These are phyloP conservation scores for Clavelina lepadiformis DNA, from an alignment of 23 tunicate genomes.

Conservation along the genomic window DNA sequence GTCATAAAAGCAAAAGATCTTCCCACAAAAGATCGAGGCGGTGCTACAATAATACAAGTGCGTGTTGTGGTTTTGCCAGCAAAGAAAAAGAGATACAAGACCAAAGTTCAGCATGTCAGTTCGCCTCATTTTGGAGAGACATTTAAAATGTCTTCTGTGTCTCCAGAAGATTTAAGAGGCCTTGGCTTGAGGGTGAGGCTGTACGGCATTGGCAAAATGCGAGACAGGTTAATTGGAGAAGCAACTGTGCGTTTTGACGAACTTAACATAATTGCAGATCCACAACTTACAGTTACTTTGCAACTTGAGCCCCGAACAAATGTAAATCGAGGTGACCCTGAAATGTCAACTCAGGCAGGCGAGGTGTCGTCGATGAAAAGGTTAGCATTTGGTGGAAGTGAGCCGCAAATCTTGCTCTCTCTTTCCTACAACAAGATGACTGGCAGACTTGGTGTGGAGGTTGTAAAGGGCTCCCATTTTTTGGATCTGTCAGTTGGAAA, in stretches of 20 bases:
- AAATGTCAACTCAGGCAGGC: no score
- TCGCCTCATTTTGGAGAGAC: slow-evolving; percentile 87
- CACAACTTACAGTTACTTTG: slow-evolving; percentile 78
- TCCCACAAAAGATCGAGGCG: slow-evolving; percentile 98
- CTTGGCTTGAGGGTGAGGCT: slow-evolving; percentile 76
- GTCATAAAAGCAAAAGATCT: slow-evolving; percentile 84
- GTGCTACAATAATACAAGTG: slow-evolving; percentile 96
- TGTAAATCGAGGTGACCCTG: slow-evolving; percentile 69
- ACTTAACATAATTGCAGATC: slow-evolving; percentile 75
- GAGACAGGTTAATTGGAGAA: slow-evolving; percentile 96
- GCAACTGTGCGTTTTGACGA: slow-evolving; percentile 89
- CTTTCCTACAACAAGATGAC: slow-evolving; percentile 84
- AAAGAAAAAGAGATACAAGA: slow-evolving; percentile 87
- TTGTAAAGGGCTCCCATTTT: slow-evolving; percentile 94
- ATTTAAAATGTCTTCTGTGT: slow-evolving; percentile 63
- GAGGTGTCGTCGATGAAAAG: slow-evolving; percentile 36
- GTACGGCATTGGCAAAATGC: slow-evolving; percentile 97
- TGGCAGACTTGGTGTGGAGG: slow-evolving; percentile 82
- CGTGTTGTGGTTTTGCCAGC: slow-evolving; percentile 77
- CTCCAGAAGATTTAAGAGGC: slow-evolving; percentile 79
- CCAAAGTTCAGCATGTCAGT: slow-evolving; percentile 96
- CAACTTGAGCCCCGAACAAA: slow-evolving; percentile 85
- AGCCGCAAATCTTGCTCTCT: slow-evolving; percentile 78
- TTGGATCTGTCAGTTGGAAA: slow-evolving; percentile 56
- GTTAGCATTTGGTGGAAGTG: slow-evolving; percentile 77